Evolutionary conservation across 1,140 invertebrate species (phyloP).

Genomic region (Homarus americanus): DNA sequence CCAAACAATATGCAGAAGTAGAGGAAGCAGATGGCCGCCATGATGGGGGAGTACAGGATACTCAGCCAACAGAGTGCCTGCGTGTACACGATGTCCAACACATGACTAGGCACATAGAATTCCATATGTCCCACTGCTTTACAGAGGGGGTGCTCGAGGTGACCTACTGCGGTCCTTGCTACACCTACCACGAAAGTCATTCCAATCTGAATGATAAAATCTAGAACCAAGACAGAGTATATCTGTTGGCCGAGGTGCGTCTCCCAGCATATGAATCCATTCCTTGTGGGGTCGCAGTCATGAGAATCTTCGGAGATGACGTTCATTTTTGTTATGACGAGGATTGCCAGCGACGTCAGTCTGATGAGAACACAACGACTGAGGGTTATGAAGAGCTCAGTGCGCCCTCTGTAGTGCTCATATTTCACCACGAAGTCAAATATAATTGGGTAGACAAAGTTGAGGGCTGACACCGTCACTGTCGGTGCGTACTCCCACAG

Average conservation of each 20-base stretch:
- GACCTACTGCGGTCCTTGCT: conserved; percentile 77
- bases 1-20: conserved; percentile 83
- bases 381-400: conserved; percentile 84
- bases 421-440: conserved; percentile 76
- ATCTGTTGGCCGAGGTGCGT: conserved; percentile 92
- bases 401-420: conserved; percentile 86
- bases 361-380: conserved; percentile 84
- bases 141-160: conserved; percentile 9
- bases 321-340: conserved; percentile 80
- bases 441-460: conserved; percentile 44
- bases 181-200: conserved; percentile 82
- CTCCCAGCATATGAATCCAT: conserved; percentile 86
- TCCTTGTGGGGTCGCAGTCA: background rate
- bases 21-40: conserved; percentile 80
- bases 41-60: conserved; percentile 88
- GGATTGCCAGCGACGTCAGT: conserved; percentile 81
- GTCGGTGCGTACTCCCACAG: conserved; percentile 55
- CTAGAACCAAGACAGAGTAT: conserved; percentile 89
- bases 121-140: conserved; percentile 80
- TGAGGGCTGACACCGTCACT: conserved; percentile 20
- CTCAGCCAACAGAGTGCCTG: conserved; percentile 91
- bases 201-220: conserved; percentile 84
- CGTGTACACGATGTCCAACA: conserved; percentile 90
- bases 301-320: conserved; percentile 10
- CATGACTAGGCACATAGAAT: conserved; percentile 90